Evolutionary conservation across 2,888 invertebrate genomes (phyloP).

Genomic region (Dolichopus griseipennis): DNA sequence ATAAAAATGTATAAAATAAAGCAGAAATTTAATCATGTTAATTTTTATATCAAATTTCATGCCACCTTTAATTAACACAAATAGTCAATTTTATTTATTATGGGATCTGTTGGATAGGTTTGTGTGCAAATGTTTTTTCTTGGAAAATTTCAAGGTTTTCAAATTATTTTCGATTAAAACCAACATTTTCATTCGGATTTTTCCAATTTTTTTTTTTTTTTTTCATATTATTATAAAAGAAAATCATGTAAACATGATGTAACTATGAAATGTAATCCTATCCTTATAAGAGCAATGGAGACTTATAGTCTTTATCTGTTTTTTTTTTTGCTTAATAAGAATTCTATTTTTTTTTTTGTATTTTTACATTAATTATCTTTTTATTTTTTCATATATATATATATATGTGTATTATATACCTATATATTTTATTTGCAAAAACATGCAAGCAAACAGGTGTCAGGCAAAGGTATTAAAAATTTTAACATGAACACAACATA

Average conservation of each 20-base stretch:
- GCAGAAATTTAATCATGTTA: too few species aligned
- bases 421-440: too few species aligned
- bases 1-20: too few species aligned
- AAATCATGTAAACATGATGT: too few species aligned
- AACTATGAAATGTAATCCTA: too few species aligned
- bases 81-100: too few species aligned
- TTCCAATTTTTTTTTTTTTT: neutral
- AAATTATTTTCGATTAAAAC: neutral
- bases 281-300: too few species aligned
- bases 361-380: neutral
- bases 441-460: neutral
- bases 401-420: too few species aligned
- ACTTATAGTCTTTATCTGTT: too few species aligned
- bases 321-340: neutral
- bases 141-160: neutral
- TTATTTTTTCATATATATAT: neutral
- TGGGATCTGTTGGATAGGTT: too few species aligned
- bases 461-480: constrained; percentile 5
- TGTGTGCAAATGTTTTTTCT: too few species aligned
- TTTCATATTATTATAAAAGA: too few species aligned
- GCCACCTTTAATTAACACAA: neutral
- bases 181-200: neutral
- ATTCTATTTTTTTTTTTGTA: neutral
- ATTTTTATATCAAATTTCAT: neutral
- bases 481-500: neutral